Percentiles rank a stretch among this genome's conserved stretches.
Evolutionary conservation across 2,888 invertebrate species (phyloP).

Genomic region (Conomelus anceps): DNA sequence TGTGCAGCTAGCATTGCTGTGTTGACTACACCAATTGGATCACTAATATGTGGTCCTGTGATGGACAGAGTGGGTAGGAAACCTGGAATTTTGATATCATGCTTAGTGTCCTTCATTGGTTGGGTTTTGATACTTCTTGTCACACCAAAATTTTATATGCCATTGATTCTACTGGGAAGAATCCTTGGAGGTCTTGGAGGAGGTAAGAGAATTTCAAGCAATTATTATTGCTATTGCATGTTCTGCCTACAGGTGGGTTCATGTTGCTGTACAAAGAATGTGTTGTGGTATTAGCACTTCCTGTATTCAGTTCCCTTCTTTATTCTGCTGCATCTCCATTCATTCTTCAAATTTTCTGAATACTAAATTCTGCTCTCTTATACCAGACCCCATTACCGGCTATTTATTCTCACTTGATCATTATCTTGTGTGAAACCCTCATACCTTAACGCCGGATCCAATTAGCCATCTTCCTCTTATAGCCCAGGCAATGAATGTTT

Average conservation of each 20-base stretch:
- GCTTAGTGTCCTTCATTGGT: slow-evolving; percentile 45
- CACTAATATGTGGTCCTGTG: slow-evolving; percentile 47
- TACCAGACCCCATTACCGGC: too few relatives aligned
- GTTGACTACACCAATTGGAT: slow-evolving; percentile 49
- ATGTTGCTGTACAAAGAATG: not conserved
- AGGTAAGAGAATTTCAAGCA: slow-evolving; percentile 38
- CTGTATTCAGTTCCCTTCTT: too few relatives aligned
- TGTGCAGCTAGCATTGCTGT: slow-evolving; percentile 51
- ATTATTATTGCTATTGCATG: not conserved
- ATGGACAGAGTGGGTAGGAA: slow-evolving; percentile 53
- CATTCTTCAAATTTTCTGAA: too few relatives aligned
- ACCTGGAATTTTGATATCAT: slow-evolving; percentile 43
- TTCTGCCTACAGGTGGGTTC: too few relatives aligned
- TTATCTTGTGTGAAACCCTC: too few relatives aligned
- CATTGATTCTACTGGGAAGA: slow-evolving; percentile 41
- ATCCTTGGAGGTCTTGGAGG: slow-evolving; percentile 48
- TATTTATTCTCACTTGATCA: too few relatives aligned
- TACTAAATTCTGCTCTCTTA: too few relatives aligned
- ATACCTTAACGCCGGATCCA: too few relatives aligned
- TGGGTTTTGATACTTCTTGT: slow-evolving; percentile 45
- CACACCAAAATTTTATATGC: not conserved
- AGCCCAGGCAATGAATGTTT: too few relatives aligned
- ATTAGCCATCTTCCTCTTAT: too few relatives aligned
- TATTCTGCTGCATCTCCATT: too few relatives aligned
- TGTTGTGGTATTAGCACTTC: too few relatives aligned